Conservation (phyloP, 2,113 vertebrate genomes). For the Bufo bufo region DNA sequence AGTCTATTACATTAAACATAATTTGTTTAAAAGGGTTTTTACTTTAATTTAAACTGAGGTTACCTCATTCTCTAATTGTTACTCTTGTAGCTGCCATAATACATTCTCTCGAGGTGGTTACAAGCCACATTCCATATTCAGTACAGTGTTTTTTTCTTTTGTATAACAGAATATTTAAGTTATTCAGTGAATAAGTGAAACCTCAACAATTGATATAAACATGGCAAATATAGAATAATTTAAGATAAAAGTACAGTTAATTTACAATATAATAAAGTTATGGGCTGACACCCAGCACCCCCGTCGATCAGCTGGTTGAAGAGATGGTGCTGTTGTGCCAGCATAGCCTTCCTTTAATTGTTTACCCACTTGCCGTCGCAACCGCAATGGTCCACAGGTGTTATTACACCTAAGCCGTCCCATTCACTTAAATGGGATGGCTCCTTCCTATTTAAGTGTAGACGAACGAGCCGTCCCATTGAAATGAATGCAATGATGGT, state of each 20-base stretch:
- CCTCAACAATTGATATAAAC: not conserved
- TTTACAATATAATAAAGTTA: not conserved
- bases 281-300: too few species aligned
- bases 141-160: not conserved
- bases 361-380: too few species aligned
- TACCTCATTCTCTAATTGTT: constrained; percentile 41
- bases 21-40: constrained; percentile 48
- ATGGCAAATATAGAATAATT: not conserved
- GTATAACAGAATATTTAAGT: not conserved
- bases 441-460: too few species aligned
- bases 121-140: not conserved
- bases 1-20: constrained; percentile 52
- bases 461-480: too few species aligned
- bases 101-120: not conserved
- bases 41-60: constrained; percentile 46
- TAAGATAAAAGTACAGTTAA: not conserved
- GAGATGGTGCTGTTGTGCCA: too few species aligned
- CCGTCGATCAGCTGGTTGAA: too few species aligned
- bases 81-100: not conserved
- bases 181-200: not conserved
- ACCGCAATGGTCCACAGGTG: too few species aligned
- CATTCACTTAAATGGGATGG: too few species aligned
- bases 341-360: too few species aligned
- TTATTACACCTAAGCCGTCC: too few species aligned
- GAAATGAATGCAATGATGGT: too few species aligned